Evolutionary conservation across 2,888 invertebrate genomes (phyloP), one percentile per base, ranked within the genome.

Genomic region (Bombylius discolor): DNA sequence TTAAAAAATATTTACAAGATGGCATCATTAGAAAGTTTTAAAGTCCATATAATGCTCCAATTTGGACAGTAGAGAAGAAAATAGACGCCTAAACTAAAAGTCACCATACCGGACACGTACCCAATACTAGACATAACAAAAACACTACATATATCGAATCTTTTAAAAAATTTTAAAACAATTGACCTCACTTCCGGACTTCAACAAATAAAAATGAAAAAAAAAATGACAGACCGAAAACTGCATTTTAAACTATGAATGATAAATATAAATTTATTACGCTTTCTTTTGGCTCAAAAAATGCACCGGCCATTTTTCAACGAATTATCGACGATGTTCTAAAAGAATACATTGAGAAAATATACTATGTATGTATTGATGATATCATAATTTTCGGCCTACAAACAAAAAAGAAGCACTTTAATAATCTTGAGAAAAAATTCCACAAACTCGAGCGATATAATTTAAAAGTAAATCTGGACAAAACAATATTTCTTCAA

Each of bases 1-100:
- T 63, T 71, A 0, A 61, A 4, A 63, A 67, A 61, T 59, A 71
- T 49, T 49, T 68, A 13, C 49, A 64, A 4, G 64, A 65, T 51
- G 58, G 61, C 4, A 65, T 70, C 3, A 67, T 68, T 13, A 58
- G 65, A 52, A 62, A 61, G 9, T 66, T 65, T 1, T 62, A 60
- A 45, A 65, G 63, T 42, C 61, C 64, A 1, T 66, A 64, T 49
- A 65, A 65, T 9, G 64, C 61, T 33, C 65, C 64, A 0, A 52
- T 67, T 36, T 65, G 65, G 61, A 51, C 63, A 7, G 60, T 63
- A 4, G 61, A 60, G 0, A 63, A 63, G 50, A 64, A 63, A 54
- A 56, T 56, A 3, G 60, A 62, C 14, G 57, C 59, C 5, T 49
- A 55, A 58, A 32, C 34, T 62, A 14, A 62, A 64, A 4, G 59